Conservation (phyloP, 2,888 invertebrate genomes). For the Thereva unica region DNA sequence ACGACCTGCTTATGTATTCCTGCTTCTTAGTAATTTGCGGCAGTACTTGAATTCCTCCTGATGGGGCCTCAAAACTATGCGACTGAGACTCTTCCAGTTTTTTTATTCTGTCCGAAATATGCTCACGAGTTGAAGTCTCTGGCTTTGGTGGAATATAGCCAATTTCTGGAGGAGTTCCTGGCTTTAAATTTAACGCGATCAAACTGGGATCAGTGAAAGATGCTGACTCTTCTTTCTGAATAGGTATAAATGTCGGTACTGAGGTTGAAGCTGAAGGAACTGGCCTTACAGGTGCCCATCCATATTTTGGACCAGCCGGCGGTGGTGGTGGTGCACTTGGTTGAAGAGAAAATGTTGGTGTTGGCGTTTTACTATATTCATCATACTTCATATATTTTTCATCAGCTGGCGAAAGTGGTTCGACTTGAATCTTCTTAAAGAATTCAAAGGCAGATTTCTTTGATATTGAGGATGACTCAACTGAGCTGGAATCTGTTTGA, state of each 20-base stretch:
- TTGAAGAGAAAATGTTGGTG: constrained; percentile 18
- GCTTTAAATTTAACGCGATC: constrained; percentile 62
- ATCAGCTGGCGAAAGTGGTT: constrained; percentile 52
- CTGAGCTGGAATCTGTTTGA: background rate
- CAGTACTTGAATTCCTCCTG: constrained; percentile 63
- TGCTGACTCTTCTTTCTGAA: constrained; percentile 16
- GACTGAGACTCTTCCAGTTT: constrained; percentile 64
- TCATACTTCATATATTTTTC: constrained; percentile 59
- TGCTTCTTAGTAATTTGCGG: constrained; percentile 49
- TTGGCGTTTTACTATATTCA: constrained; percentile 41
- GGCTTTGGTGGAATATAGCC: constrained; percentile 63
- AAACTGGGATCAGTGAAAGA: constrained; percentile 50
- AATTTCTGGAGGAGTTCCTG: constrained; percentile 74
- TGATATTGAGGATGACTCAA: constrained; percentile 64
- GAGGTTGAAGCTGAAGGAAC: background rate
- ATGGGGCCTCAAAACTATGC: constrained; percentile 61
- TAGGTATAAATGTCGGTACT: constrained; percentile 11
- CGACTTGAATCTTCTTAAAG: constrained; percentile 64
- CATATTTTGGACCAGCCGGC: background rate
- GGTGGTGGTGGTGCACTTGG: background rate
- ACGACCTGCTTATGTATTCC: constrained; percentile 42
- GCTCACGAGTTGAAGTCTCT: constrained; percentile 57
- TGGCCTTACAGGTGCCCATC: background rate
- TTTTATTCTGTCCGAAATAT: constrained; percentile 64
- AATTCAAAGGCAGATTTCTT: constrained; percentile 69